Evolutionary conservation across 2,113 vertebrate species (phyloP), one percentile per base, ranked within the genome.

Genomic region (Muntiacus muntjak): DNA sequence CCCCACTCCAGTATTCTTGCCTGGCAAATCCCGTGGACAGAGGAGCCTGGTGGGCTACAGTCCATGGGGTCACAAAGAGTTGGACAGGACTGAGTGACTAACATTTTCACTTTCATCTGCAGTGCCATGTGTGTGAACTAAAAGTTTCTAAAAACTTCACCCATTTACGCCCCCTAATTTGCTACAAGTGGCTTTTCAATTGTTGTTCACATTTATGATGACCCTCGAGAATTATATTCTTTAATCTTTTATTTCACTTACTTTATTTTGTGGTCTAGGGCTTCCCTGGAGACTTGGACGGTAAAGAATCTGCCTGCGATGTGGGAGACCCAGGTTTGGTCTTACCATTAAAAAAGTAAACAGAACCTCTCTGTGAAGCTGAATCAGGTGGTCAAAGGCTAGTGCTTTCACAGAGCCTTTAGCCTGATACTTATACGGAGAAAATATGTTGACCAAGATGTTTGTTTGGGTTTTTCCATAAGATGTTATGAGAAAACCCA

Each of bases 341-440:
- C 83, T 91, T 55, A n/a, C 60, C 55, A 36, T 40, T 82, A 78
- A 28, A 88, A 92, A 91, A 52, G 52, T 28, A 97, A 95, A 92
- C 30, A 87, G 64, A 67, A 55, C 3, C 55, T 16, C 57, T 93
- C 58, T 83, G 79, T 85, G 50, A 87, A 89, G 36, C 67, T n/a
- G 19, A 4, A 60, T 50, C 43, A 19, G 16, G n/a, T 0, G 67
- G 71, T 71, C 28, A 79, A 57, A 57, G 36, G 36, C 74, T 83
- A 60, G 62, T 10, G 40, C 54, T 33, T 88, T 88, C 30, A 40
- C 23, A 40, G 76, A 88, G 40, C 17, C 64, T 55, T 82, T 5
- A 17, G 30, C 33, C 54, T 91, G 85, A 7, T 12, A 81, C 47
- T 26, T 85, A 36, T 25, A 74, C 47, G 28, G 36, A 86, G 50